Conservation (phyloP, 2,113 vertebrate species). For the Vireo altiloquus region DNA sequence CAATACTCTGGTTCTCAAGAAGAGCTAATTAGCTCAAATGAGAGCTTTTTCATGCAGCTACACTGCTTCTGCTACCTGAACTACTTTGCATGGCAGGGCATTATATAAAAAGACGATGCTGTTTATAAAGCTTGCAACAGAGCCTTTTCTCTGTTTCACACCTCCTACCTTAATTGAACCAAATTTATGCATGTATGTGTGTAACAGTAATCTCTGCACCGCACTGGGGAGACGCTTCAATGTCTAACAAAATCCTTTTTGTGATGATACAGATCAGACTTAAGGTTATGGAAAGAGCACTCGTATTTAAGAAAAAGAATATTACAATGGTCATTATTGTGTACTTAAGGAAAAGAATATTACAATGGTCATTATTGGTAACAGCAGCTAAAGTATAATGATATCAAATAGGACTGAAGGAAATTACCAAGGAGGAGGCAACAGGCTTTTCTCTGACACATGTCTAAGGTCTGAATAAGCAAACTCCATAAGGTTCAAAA, state of each 20-base stretch:
- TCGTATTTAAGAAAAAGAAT: background rate
- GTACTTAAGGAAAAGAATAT: background rate
- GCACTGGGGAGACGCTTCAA: background rate
- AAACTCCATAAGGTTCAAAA: background rate
- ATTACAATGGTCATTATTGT: background rate
- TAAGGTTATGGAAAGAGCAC: background rate
- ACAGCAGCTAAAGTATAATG: background rate
- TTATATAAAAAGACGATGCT: background rate
- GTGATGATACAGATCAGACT: background rate
- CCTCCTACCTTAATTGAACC: background rate
- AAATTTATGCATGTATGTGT: background rate
- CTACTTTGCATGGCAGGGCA: background rate
- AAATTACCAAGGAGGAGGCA: background rate
- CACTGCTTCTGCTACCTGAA: background rate
- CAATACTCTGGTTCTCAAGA: background rate
- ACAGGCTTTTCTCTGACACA: background rate
- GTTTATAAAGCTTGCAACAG: background rate
- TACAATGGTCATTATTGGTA: background rate
- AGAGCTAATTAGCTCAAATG: background rate
- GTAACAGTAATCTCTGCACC: background rate
- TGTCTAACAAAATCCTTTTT: background rate
- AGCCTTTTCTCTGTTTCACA: background rate
- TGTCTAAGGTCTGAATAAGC: background rate
- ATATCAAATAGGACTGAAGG: background rate
- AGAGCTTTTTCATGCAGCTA: background rate